Base-by-base conservation (phyloP, 2,888 invertebrate species). In the Leptinotarsa rubiginosa region DNA sequence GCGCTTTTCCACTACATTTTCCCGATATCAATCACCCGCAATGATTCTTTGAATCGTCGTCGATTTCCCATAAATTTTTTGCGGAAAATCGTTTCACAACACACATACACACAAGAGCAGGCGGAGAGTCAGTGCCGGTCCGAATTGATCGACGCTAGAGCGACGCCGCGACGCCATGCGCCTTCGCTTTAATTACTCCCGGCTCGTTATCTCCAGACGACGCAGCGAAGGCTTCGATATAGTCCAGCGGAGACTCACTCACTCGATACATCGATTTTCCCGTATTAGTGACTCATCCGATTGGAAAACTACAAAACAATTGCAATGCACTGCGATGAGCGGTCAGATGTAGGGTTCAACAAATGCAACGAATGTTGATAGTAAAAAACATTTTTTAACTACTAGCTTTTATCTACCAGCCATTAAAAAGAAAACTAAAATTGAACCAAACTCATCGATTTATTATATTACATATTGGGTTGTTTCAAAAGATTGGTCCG, bases 141-240 rank as follows among this genome's bases (percentile, higher is more conserved):
- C 56, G 56, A 47, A 52, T 56, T 56, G 69, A 69, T 69, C 69
- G 69, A 25, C 82, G 83, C 77, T 72, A 77, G 65, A 77, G 83
- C 82, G 83, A 80, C 83, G 83, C 79, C 84, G 83, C 83, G 82
- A 81, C 81, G 83, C 70, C 83, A 79, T 84, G 85, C 84, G 84
- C 84, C 13, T 31, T 62, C 31, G 62, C 62, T 41, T 62, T 41
- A 31, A 62, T 62, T n/a, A 31, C 16, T 62, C 62, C n/a, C 31
- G 7, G 7, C n/a, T 31, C 25, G n/a, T 25, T 31, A 31, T 62
- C 31, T 25, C 62, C 62, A 62, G 62, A 62, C 62, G 31, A 62
- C 25, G 62, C 62, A 62, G 41, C 31, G 62, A 16, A n/a, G 4
- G 16, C 41, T 62, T 25, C n/a, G 41, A 62, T 62, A 31, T n/a